Percentiles rank a stretch among this genome's conserved stretches.
Evolutionary conservation across 2,888 invertebrate species (phyloP).

Genomic region (Anthrax anthrax): DNA sequence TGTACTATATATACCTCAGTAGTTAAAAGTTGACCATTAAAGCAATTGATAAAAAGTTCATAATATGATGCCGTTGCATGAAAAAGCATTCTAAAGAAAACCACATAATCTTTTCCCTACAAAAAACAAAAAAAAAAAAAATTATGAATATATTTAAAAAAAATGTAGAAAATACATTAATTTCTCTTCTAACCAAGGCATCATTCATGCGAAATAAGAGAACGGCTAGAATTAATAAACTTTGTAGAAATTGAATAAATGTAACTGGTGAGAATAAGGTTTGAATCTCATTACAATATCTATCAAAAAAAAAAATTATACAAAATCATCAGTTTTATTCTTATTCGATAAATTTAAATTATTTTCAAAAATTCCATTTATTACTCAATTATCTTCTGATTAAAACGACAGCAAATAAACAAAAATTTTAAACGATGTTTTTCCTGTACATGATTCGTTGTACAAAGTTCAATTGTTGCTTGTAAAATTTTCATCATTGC

Average conservation of each 20-base stretch:
- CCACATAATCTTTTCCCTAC: background rate
- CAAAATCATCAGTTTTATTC: no score
- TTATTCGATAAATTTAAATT: no score
- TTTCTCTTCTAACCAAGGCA: background rate
- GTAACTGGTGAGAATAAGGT: background rate
- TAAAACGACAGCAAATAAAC: background rate
- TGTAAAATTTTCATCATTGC: background rate
- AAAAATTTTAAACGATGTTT: background rate
- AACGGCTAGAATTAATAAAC: background rate
- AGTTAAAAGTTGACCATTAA: background rate
- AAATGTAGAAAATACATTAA: background rate
- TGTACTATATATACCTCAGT: background rate
- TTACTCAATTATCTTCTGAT: background rate
- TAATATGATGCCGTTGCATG: background rate
- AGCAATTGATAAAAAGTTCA: background rate
- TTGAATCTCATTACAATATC: background rate
- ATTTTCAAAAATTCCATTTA: no score
- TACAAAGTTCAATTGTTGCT: background rate
- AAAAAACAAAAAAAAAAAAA: background rate
- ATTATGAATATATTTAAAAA: background rate
- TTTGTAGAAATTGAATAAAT: background rate
- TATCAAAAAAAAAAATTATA: background rate
- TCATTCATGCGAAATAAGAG: background rate
- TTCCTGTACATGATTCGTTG: background rate
- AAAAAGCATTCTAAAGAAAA: background rate